Evolutionary conservation across 2,888 invertebrate genomes (phyloP).

Genomic region (Tipula vernalis): DNA sequence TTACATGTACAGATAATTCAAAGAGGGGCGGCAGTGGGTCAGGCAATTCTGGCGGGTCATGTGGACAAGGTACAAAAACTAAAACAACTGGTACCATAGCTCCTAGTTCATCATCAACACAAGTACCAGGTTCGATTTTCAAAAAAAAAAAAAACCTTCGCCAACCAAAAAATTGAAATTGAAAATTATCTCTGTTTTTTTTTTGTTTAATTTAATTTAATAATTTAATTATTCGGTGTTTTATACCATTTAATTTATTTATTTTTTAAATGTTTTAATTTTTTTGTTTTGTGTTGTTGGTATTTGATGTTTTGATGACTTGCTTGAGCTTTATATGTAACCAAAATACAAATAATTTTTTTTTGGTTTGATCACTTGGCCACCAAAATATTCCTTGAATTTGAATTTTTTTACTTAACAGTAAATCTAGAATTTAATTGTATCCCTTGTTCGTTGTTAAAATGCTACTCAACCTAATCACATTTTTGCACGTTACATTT

Average conservation of each 20-base stretch:
- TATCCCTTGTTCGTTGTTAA: neutral
- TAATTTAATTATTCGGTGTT: neutral
- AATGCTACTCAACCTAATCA: neutral
- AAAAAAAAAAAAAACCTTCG: neutral
- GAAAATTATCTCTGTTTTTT: conserved; percentile 11
- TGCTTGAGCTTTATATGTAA: conserved; percentile 21
- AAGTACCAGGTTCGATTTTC: conserved; percentile 36
- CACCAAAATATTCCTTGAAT: neutral
- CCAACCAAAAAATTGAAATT: neutral
- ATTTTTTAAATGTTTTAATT: neutral
- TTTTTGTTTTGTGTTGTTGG: conserved; percentile 17
- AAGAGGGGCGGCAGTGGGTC: conserved; percentile 35
- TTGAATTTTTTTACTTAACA: neutral
- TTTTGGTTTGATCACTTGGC: neutral
- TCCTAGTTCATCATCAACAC: conserved; percentile 36
- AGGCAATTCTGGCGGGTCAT: conserved; percentile 34
- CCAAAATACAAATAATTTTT: neutral
- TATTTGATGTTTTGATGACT: conserved; percentile 33
- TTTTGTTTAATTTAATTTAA: conserved; percentile 12
- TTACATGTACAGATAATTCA: conserved; percentile 71
- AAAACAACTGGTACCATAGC: conserved; percentile 26
- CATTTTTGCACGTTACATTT: neutral
- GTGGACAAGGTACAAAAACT: conserved; percentile 39
- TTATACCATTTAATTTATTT: conserved; percentile 11
- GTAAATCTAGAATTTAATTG: neutral